Evolutionary conservation across 2,113 vertebrate genomes (phyloP), one percentile per base, ranked within the genome.

Genomic region (Gulo gulo): DNA sequence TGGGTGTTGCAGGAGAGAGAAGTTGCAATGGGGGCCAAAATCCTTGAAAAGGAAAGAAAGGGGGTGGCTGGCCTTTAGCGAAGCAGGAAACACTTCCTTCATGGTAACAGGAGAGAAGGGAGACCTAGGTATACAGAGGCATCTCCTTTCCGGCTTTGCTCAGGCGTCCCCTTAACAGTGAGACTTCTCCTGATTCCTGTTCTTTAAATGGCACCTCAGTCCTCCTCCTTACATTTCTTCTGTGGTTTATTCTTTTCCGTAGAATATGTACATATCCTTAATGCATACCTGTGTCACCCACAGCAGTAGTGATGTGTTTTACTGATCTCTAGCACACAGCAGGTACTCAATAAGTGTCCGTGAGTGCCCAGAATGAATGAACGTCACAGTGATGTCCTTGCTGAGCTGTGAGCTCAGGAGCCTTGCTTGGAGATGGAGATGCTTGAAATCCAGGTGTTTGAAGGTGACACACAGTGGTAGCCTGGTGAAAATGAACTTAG

Each of bases 371-470:
- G 31, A 65, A 81, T 20, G 23, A 74, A 9, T 12, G 85, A 36
- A 45, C 15, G 21, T 6, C 0, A 1, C 23, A 26, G 18, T 4
- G 24, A 12, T 21, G 65, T n/a, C 1, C 26, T 3, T 57, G 9
- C 29, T 6, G 36, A 42, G n/a, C 24, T 50, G 4, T 9, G 3
- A 59, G 21, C 24, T 50, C 31, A 85, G 73, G 34, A 59, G 47
- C 1, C 2, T 10, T 31, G 15, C 34, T 39, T 26, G 73, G 92
- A 71, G 29, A 79, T 55, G 8, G 59, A 47, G 45, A 47, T 13
- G n/a, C 50, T 39, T 4, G 45, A 63, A 67, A 61, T 21, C 11
- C 85, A 63, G 61, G 10, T 74, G n/a, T 47, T 14, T 74, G 10
- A 7, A 39, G 52, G 67, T 71, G 67, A 61, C 47, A 21, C 9